phyloP scores from a whole-genome alignment of 2,113 vertebrate species.

The Triplophysa dalaica region DNA sequence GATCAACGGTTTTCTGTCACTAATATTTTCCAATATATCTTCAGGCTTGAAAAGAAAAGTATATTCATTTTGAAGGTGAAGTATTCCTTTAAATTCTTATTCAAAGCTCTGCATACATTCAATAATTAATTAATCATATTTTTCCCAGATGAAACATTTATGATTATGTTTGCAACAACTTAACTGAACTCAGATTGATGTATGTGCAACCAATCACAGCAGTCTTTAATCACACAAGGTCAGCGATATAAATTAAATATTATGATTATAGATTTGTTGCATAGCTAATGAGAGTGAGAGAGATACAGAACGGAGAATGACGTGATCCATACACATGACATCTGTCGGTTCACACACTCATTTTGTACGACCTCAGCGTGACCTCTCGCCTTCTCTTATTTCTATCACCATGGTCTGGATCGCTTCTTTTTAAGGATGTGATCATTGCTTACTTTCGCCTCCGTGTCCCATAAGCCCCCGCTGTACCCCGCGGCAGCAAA shows the following conservation, averaged over 20 bases:
- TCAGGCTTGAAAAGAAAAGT: too few relatives aligned
- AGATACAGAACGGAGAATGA: not conserved
- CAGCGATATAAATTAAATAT: not conserved
- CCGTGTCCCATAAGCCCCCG: slow-evolving; percentile 54
- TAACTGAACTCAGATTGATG: not conserved
- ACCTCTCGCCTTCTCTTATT: slow-evolving; percentile 56
- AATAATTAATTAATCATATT: not conserved
- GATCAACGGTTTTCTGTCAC: too few relatives aligned
- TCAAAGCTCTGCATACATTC: too few relatives aligned
- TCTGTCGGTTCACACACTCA: slow-evolving; percentile 41
- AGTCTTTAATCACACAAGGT: not conserved
- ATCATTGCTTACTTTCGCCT: slow-evolving; percentile 66
- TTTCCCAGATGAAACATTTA: not conserved
- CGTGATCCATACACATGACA: slow-evolving; percentile 11
- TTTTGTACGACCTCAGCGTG: slow-evolving; percentile 64
- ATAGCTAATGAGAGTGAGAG: not conserved
- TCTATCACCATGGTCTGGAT: slow-evolving; percentile 61
- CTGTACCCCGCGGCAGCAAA: slow-evolving; percentile 65
- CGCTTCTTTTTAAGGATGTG: slow-evolving; percentile 66
- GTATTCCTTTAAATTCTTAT: too few relatives aligned
- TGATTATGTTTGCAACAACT: not conserved
- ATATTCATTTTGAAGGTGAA: too few relatives aligned
- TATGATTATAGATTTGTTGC: not conserved
- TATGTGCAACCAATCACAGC: not conserved
- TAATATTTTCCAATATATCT: too few relatives aligned